phyloP scores from a whole-genome alignment of 2,888 invertebrate species.

The Standfussiana lucernea region DNA sequence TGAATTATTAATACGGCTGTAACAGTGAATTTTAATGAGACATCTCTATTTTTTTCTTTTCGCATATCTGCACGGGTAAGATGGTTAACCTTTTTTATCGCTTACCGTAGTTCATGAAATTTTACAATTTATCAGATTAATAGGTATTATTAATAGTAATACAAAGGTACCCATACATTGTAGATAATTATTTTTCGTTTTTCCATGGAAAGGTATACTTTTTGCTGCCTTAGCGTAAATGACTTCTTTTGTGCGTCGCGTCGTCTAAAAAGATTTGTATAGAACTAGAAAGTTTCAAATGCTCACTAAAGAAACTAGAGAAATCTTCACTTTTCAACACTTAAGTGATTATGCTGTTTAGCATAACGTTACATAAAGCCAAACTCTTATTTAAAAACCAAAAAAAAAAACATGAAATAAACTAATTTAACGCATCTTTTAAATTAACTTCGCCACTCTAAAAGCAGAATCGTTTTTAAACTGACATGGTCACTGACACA shows the following conservation, averaged over 20 bases:
- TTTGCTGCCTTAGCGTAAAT: neutral
- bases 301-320: conserved; percentile 15
- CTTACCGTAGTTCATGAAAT: neutral
- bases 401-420: neutral
- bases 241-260: neutral
- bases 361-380: conserved; percentile 8
- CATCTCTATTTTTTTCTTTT: neutral
- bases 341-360: neutral
- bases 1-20: neutral
- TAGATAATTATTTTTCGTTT: neutral
- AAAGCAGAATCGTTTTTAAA: too few species aligned
- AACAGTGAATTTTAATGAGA: neutral
- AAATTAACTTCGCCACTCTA: neutral
- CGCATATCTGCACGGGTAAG: neutral
- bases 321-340: conserved; percentile 29
- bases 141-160: neutral
- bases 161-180: neutral
- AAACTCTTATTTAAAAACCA: neutral
- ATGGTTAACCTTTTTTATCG: neutral
- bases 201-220: neutral
- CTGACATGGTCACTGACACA: too few species aligned
- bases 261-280: neutral
- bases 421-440: neutral
- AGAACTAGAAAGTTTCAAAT: conserved; percentile 35
- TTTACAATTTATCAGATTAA: neutral